Base-by-base conservation (phyloP, 2,888 invertebrate genomes). In the Hemistola chrysoprasaria region DNA sequence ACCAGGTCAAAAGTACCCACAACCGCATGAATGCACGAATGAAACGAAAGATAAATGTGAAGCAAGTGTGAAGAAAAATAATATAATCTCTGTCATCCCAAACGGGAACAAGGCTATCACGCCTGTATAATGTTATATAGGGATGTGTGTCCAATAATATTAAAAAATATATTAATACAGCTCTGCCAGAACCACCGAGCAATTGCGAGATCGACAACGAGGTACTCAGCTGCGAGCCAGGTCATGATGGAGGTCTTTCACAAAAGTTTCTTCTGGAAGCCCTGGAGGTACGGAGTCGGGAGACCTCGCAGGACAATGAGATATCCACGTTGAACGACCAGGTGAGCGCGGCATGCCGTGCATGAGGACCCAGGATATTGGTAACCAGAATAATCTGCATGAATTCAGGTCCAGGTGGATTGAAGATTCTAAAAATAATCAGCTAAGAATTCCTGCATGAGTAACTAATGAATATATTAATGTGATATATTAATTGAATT, bases 241-340 rank as follows among this genome's bases (percentile, higher is more conserved):
- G 96, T 27, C 92, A 92, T 68, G 95, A 95, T 68, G 96, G 96
- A 3, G 96, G 96, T 7, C 90, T 95, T 29, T 92, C 93, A 16
- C 96, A 96, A 75, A 93, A 93, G 81, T 96, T 96, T 78, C 90
- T 95, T 38, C 87, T 96, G 53, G 95, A 96, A 81, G 95, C 95
- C 56, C 87, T 92, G 69, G 93, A 92, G 68, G 91, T 92, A 81
- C 89, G 91, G 59, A 90, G 90, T 42, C 90, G 86, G 50, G 73
- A 78, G 31, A 82, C 83, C 57, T 71, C 72, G 39, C 69, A 71
- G 47, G 89, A 89, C 67, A 91, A 91, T 75, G 92, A 92, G 69
- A 90, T 92, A 65, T 91, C 92, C 62, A 91, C 92, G 39, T 79
- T 92, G 81, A 92, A 92, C 60, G 92, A 92, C 70, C 92, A 92